Evolutionary conservation across 2,113 vertebrate genomes (phyloP).

Genomic region (Melierax canorus): DNA sequence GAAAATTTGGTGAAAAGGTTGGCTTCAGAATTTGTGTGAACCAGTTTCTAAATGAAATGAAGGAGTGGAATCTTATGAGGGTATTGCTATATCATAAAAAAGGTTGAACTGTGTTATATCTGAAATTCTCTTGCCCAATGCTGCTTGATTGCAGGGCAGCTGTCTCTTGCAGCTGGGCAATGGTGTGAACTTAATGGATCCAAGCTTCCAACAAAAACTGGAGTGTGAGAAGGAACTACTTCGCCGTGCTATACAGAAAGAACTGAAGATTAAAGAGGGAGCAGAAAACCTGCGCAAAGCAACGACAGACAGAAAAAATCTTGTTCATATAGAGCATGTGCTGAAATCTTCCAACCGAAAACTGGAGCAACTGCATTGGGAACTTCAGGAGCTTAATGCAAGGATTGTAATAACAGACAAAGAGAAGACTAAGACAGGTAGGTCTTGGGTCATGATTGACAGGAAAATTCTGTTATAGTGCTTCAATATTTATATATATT

Average conservation of each 20-base stretch:
- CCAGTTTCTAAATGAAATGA: not conserved
- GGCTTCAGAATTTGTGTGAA: not conserved
- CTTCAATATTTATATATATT: not conserved
- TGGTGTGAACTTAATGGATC: constrained; percentile 78
- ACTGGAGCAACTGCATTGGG: constrained; percentile 82
- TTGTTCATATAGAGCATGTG: constrained; percentile 85
- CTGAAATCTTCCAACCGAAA: constrained; percentile 84
- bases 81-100: not conserved
- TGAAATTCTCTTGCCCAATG: not conserved
- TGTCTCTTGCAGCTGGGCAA: constrained; percentile 77
- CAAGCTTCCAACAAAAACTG: constrained; percentile 82
- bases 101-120: not conserved
- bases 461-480: not conserved
- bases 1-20: not conserved
- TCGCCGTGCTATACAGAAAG: constrained; percentile 90
- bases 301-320: constrained; percentile 85
- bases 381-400: constrained; percentile 88
- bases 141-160: constrained; percentile 57
- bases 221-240: constrained; percentile 87
- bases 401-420: constrained; percentile 83
- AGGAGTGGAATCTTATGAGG: not conserved
- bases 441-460: not conserved
- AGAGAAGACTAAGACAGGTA: constrained; percentile 47
- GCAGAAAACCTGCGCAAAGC: constrained; percentile 89
- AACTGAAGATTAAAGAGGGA: constrained; percentile 95